Evolutionary conservation across 2,797 vertebrate species (phyloP), one percentile per base, ranked within the genome.

Genomic region (Rhabdophis nuchalis): DNA sequence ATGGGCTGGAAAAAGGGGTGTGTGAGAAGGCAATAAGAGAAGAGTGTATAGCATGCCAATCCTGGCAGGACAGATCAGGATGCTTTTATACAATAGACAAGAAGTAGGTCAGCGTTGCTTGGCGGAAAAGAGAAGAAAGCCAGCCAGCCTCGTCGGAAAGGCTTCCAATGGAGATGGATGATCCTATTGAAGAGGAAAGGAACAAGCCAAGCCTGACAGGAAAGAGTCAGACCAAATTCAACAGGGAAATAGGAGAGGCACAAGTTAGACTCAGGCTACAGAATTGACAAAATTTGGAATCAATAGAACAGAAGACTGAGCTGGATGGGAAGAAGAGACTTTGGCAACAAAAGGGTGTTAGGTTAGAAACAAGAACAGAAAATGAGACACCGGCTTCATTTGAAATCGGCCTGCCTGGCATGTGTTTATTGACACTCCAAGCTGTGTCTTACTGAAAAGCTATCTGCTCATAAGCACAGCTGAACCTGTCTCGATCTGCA

Each of bases 81-180:
- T 41, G 54, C 85, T 50, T 90, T 86, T 68, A 41, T 29, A 52
- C 5, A 92, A 77, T 77, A 60, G 85, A 87, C 72, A 46, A 77
- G 54, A 96, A 96, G 77, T 94, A 95, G 95, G 94, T 90, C 95
- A 95, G 27, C 29, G 82, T 92, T 23, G 41, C 64, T 90, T 96
- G 95, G 95, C 95, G 95, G 64, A 29, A 27, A 92, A 85, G 94
- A 91, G 53, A 92, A 87, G 2, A 93, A 14, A 10, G 4, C 18
- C 36, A 96, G 95, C 93, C 95, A 96, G 85, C 16, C 25, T 92
- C 92, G 64, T 93, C 87, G 82, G 90, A 88, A 91, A 92, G 7
- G 92, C 85, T 95, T 95, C 92, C 92, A 95, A 89, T 90, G 91
- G 92, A 93, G 93, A 93, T 93, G 93, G 96, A 93, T 85, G 53